Conservation (phyloP, 2,797 vertebrate species). For the Tolypeutes matacus region DNA sequence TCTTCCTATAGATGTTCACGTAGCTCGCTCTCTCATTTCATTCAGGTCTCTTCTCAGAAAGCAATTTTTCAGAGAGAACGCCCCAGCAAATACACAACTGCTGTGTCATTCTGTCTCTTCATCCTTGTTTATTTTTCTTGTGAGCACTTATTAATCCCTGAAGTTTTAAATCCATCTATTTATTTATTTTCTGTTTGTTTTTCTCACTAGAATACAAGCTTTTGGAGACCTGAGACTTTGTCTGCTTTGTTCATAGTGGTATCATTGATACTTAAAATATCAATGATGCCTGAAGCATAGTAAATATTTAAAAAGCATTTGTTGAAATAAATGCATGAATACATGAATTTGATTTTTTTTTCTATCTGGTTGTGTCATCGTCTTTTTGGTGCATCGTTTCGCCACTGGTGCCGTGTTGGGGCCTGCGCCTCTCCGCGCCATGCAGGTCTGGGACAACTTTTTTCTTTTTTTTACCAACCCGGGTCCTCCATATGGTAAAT, state of each 20-base stretch:
- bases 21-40: background rate
- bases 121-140: background rate
- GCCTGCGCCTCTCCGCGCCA: too few relatives aligned
- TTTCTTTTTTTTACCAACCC: too few relatives aligned
- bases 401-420: too few relatives aligned
- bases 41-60: conserved; percentile 22
- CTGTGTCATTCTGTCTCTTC: background rate
- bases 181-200: conserved; percentile 34
- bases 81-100: background rate
- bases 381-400: too few relatives aligned
- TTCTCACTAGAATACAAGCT: background rate
- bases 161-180: background rate
- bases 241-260: background rate
- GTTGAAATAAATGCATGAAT: conserved; percentile 20
- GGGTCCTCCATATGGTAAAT: too few relatives aligned
- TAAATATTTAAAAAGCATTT: conserved; percentile 39
- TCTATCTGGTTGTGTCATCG: too few relatives aligned
- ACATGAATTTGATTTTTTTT: conserved; percentile 35
- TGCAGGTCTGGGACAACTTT: too few relatives aligned
- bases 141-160: background rate
- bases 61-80: background rate
- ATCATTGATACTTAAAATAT: background rate
- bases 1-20: background rate
- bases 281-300: background rate
- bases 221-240: background rate